Base-by-base conservation (phyloP, 2,888 invertebrate genomes). In the Clepsis dumicolana region DNA sequence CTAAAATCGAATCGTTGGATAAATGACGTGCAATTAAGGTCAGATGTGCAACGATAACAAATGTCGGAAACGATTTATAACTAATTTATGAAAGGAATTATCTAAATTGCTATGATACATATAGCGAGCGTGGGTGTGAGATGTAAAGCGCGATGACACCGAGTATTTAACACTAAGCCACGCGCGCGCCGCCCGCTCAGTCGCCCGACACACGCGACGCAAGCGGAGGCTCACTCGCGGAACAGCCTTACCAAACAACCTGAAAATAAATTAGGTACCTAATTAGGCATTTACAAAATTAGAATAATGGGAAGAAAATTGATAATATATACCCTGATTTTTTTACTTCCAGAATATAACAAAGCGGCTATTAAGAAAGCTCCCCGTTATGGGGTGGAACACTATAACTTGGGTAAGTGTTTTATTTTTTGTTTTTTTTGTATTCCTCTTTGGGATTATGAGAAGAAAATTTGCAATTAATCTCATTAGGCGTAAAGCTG, bases 141-240 rank as follows among this genome's bases (percentile, higher is more conserved):
- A 85, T 86, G 83, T 80, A 78, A 78, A 84, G 85, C 86, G 81
- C 84, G 85, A 85, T 84, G 89, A 84, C 85, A 81, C 84, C 83
- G 85, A 88, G 90, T 90, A 91, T 93, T 89, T 93, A 91, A 91
- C 91, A 91, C 89, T 86, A 86, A 83, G 85, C 78, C 81, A 73
- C 84, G 73, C 83, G 84, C 82, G 84, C 84, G 88, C 83, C 81
- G 83, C 80, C 75, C 84, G 90, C 84, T 90, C 91, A 92, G 90
- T 88, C 86, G 86, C 85, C 76, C 80, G 74, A 74, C 81, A 83
- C 75, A 74, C 87, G 86, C 88, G 85, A 80, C 85, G 81, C 82
- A 81, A 77, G 83, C 87, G 82, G 84, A 85, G 78, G 79, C 78
- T 80, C 78, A 67, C 65, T 70, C 68, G 72, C 72, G 75, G 67